Conservation (phyloP, 2,113 vertebrate species). For the Rhizomys pruinosus region DNA sequence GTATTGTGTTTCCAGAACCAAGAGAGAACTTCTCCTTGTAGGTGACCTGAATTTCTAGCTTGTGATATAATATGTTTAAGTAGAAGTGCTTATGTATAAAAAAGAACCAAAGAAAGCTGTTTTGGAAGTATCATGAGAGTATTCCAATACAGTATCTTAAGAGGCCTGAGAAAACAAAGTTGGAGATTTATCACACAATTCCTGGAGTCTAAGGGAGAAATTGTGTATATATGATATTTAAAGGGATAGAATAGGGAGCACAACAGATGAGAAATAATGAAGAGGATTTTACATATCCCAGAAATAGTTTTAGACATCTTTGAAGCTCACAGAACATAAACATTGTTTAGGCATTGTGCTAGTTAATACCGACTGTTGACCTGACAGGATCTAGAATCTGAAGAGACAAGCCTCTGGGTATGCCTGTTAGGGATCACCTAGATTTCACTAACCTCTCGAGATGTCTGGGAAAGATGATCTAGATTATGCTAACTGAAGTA, state of each 20-base stretch:
- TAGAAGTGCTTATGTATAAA: not conserved
- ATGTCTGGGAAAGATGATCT: too few species aligned
- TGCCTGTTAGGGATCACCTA: not conserved
- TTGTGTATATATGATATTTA: not conserved
- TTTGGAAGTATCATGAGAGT: not conserved
- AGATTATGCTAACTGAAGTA: not conserved
- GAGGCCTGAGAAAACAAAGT: not conserved
- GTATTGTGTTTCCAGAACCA: slow-evolving; percentile 30
- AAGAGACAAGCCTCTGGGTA: not conserved
- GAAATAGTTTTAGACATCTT: slow-evolving; percentile 40
- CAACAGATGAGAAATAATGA: not conserved
- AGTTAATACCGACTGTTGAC: not conserved
- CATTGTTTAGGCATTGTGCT: not conserved
- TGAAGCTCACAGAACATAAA: not conserved
- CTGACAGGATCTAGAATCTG: not conserved
- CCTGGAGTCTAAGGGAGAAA: not conserved
- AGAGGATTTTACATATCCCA: not conserved
- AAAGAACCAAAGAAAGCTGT: not conserved
- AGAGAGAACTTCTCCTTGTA: not conserved
- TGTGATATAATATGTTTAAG: not conserved
- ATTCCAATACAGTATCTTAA: not conserved
- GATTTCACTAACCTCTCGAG: not conserved
- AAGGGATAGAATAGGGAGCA: not conserved
- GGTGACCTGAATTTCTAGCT: not conserved
- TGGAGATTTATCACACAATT: not conserved